Base-by-base conservation (phyloP, 2,888 invertebrate species). In the Leucophora obtusa region DNA sequence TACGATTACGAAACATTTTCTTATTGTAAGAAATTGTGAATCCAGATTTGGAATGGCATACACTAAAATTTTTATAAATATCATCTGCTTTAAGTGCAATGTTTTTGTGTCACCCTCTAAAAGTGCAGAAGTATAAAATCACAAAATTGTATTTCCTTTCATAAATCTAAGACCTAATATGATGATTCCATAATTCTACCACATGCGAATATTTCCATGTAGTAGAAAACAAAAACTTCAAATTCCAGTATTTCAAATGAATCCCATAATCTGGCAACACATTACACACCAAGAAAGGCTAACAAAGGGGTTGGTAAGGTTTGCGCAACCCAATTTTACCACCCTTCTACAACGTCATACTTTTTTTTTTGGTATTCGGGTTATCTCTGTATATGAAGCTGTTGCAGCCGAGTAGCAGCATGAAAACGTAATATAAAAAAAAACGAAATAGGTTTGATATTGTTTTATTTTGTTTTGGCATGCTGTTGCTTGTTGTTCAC, bases 401-500 rank as follows among this genome's bases (percentile, higher is more conserved):
- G 68, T 78, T 80, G 51, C 80, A 73, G 24, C 18, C 43, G 54
- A 33, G 59, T 58, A n/a, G 21, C 50, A 62, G 21, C 24, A 66
- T 47, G 60, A 38, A 71, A 62, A 70, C 53, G 53, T 60, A 47
- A 78, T 59, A 28, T 75, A 38, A 11, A 38, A 38, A 66, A 51
- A 70, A 38, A 2, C 10, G 11, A 66, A 69, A 59, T 70, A 62
- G 43, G 71, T 71, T 74, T 62, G 75, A 51, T 77, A 56, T 66
- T 18, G 21, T 14, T 47, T 47, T 47, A 47, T 47, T 47, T 47
- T 47, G n/a, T 66, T 76, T 73, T 77, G 54, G 65, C 56, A 62
- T 68, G 56, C 56, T 56, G 73, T 54, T 77, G 47, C 54, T 79
- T 83, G 81, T 80, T 75, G 81, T 80, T 75, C 82, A 83, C 47